Base-by-base conservation (phyloP, 2,888 invertebrate genomes). In the Apotomis betuletana region DNA sequence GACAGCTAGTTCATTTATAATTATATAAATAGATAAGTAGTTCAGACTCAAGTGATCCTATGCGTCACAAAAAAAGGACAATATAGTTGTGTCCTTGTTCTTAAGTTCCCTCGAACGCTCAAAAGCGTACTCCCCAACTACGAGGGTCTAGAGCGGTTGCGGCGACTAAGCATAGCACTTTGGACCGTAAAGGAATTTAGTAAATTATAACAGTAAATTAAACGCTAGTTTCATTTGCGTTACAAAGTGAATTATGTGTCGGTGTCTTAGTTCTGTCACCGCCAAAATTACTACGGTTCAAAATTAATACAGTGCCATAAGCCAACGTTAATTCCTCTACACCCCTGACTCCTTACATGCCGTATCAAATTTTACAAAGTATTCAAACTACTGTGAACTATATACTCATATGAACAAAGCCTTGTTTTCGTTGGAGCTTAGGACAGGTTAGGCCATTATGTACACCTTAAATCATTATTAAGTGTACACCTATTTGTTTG, bases 201-300 rank as follows among this genome's bases (percentile, higher is more conserved):
- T 90, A 91, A 91, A 92, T 92, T 92, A 92, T 92, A 90, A 90
- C 91, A 90, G 88, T 93, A 92, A 92, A 93, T 93, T 93, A 91
- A 91, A 85, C 91, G 88, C 83, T 89, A 92, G 90, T 91, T 92
- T 92, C 92, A 93, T 93, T 92, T 92, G 91, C 87, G 90, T 91
- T 89, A 90, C 91, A 86, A 87, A 88, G 91, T 93, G 92, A 92
- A 88, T 92, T 92, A 93, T 93, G 92, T 87, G 88, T 88, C 86
- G 90, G 90, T 92, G 92, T 93, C 93, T 92, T 92, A 92, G 92
- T 91, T 92, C 92, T 92, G 92, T 93, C 93, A 92, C 92, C 92
- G 85, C 89, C 87, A 89, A 92, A 92, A 89, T 92, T 92, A 93
- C 92, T 90, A 91, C 91, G 92, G 92, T 92, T 92, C 92, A 92